A percentile compares a stretch with the other conserved stretches of the same genome.
These are phyloP conservation scores for Drosophila melanogaster DNA, from an alignment of 1,140 invertebrate genomes.

Conservation along the genomic window DNA sequence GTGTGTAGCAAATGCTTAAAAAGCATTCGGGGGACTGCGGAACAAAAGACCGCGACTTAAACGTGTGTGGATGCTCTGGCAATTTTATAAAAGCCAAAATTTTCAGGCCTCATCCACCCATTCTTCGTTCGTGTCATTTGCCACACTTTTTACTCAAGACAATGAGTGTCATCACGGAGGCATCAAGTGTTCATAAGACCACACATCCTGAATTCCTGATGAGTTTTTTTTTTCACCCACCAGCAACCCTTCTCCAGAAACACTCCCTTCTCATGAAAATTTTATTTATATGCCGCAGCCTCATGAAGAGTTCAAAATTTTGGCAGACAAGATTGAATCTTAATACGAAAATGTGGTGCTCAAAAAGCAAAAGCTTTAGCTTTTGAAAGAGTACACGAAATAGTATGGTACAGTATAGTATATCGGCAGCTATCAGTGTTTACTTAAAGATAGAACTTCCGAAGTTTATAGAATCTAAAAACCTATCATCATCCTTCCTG, in stretches of 20 bases:
- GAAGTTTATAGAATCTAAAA: too few relatives aligned
- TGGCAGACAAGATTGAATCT: constrained; percentile 7
- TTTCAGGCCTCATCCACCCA: constrained; percentile 7
- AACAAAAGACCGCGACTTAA: constrained; percentile 36
- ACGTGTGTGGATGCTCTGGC: constrained; percentile 25
- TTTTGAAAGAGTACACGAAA: constrained; percentile 25
- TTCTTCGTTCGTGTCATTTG: constrained; percentile 49
- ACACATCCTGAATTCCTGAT: constrained; percentile 76
- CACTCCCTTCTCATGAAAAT: constrained; percentile 19
- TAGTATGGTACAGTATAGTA: constrained; percentile 8
- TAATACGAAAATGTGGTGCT: constrained; percentile 68
- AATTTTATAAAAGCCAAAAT: constrained; percentile 66
- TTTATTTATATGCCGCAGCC: constrained; percentile 39
- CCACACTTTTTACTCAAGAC: constrained; percentile 70
- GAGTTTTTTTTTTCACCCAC: constrained; percentile 41
- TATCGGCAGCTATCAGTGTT: too few relatives aligned
- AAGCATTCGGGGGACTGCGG: constrained; percentile 3
- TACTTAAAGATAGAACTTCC: too few relatives aligned
- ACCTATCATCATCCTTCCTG: too few relatives aligned
- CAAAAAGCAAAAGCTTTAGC: constrained; percentile 23
- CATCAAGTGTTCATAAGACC: constrained; percentile 80
- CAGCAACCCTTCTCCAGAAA: constrained; percentile 39
- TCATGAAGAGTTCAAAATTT: constrained; percentile 65
- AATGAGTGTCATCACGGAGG: constrained; percentile 77
- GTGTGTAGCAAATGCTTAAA: constrained; percentile 43